Evolutionary conservation across 2,797 vertebrate species (phyloP).

Genomic region (Diglossa cyanea): DNA sequence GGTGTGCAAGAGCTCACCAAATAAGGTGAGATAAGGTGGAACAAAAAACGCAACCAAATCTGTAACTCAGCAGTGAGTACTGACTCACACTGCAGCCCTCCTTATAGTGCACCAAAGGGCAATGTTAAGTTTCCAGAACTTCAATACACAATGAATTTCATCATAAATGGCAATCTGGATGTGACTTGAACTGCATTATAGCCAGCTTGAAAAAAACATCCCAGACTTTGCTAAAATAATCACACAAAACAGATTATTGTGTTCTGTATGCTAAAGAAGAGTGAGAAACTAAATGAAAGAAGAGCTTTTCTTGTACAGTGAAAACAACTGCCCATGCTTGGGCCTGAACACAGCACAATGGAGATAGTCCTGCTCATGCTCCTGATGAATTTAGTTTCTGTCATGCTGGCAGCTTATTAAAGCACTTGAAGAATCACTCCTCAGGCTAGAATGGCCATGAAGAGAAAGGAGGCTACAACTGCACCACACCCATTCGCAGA

Average conservation of each 20-base stretch:
- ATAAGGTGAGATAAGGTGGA: background rate
- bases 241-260: background rate
- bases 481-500: background rate
- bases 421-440: background rate
- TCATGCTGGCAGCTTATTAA: background rate
- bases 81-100: background rate
- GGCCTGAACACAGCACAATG: background rate
- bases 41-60: background rate
- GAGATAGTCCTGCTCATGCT: background rate
- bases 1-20: background rate
- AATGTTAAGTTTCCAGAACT: background rate
- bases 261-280: background rate
- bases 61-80: background rate
- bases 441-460: background rate
- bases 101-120: background rate
- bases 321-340: background rate
- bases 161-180: background rate
- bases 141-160: background rate
- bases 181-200: background rate
- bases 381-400: background rate
- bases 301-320: background rate
- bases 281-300: background rate
- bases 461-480: background rate
- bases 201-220: background rate
- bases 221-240: background rate